Evolutionary conservation across 2,797 vertebrate species (phyloP), one percentile per base, ranked within the genome.

Genomic region (Benthosema pterotum): DNA sequence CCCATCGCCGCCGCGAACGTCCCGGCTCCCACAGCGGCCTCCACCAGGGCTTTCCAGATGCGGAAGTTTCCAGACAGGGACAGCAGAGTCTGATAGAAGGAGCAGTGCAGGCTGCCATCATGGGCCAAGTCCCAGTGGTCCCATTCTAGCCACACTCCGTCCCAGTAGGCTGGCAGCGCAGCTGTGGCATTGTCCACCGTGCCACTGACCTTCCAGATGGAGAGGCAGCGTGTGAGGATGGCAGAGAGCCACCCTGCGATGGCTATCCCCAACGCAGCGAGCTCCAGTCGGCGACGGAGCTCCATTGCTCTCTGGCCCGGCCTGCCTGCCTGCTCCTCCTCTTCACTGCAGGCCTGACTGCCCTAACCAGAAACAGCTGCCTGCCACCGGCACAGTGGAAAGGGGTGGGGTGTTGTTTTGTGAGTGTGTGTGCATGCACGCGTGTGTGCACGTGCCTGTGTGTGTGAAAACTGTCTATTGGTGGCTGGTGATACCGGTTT

Each of bases 111-210:
- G 83, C 94, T 95, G n/a, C 96, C 96, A 0, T 95, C 95, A 47
- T 95, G 96, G 79, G 93, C 92, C 74, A 98, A 83, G 81, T 97
- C 95, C 71, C 97, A 99, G 84, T 90, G 94, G 80, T 97, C 94
- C 72, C 96, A 99, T 73, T 89, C 91, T 91, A 98, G 93, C 97
- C 97, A 99, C 73, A 98, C 94, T 55, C 97, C 96, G 11, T 98
- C 96, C 96, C 96, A 98, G 88, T 95, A 93, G 72, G 94, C 94
- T 56, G 96, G 95, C 1, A 97, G 91, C 4, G 90, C 85, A 32
- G 96, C 95, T 0, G 96, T 98, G 85, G 85, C 88, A 91, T 95
- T 96, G 59, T 95, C 91, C 1, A 97, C 42, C 17, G 93, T 93
- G 50, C 96, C 95, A 0, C 93, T 95, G 53, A 96, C 96, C 0